Percentiles rank a stretch among this genome's conserved stretches.
phyloP scores from a whole-genome alignment of 2,888 invertebrate species.

The Drosophila pegasa region DNA sequence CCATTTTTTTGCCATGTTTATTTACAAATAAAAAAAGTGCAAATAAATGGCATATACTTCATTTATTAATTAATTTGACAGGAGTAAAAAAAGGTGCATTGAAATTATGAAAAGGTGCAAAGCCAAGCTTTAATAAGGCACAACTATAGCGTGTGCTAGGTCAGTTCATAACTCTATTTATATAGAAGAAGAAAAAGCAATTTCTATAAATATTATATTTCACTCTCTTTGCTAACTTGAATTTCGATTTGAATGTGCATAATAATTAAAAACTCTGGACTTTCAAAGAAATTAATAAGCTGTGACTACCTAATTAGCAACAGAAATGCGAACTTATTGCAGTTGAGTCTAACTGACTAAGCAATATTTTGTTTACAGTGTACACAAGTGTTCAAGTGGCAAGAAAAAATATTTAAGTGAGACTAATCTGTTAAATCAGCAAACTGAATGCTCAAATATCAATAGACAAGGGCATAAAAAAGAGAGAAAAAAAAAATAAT shows the following conservation, averaged over 20 bases:
- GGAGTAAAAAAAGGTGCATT: constrained; percentile 18
- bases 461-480: not conserved
- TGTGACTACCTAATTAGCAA: not conserved
- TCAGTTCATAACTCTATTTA: not conserved
- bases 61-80: constrained; percentile 63
- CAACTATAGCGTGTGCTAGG: not conserved
- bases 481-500: too few relatives aligned
- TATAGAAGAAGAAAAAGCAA: not conserved
- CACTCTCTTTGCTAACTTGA: not conserved
- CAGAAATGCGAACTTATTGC: not conserved
- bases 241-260: not conserved
- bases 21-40: constrained; percentile 51
- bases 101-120: constrained; percentile 5
- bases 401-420: not conserved
- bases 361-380: not conserved
- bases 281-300: not conserved
- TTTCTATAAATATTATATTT: not conserved
- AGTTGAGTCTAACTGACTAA: not conserved
- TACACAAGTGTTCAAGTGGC: not conserved
- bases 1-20: constrained; percentile 13
- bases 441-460: not conserved
- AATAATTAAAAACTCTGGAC: not conserved
- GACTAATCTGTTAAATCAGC: not conserved
- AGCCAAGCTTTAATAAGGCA: constrained; percentile 20
- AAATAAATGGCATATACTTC: constrained; percentile 54